Base-by-base conservation (phyloP, 2,113 vertebrate species). In the Hylia prasina region DNA sequence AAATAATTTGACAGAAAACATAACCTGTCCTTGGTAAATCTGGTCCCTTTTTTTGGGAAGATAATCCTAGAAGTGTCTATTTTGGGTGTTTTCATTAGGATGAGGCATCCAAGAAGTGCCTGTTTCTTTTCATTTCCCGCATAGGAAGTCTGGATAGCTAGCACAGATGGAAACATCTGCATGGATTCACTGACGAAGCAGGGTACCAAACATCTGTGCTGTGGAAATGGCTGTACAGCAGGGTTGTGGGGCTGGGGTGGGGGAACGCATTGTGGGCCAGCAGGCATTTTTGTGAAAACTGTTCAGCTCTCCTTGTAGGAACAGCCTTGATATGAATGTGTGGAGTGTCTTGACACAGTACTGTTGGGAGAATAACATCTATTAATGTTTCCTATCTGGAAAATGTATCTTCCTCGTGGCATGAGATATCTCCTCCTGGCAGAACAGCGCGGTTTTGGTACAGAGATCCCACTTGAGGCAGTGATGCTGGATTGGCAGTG, bases 121-220 rank as follows among this genome's bases (percentile, higher is more conserved):
- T 39, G 10, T 82, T 96, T 57, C 76, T 81, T 92, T 84, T 68
- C 2, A 13, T 87, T 95, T 94, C 31, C 23, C 37, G 33, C 21
- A 4, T 10, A 53, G 27, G 39, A 87, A 63, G 37, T 61, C 53
- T 79, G 57, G 37, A 12, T 94, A 28, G 39, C 33, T 54, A 30
- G 4, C 2, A 6, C 45, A 44, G 63, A 42, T 54, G 60, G 51
- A 75, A 93, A 50, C 40, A 56, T 63, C 51, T 76, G 56, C 7
- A 16, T 50, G 76, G 40, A 66, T 79, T 93, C 86, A 39, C 39
- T 27, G 20, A 44, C 0, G 2, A 60, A 35, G 51, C 31, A 53
- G 42, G 21, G 37, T 57, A 23, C 22, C 7, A 10, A 30, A 28
- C 22, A 30, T 56, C 24, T 64, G 35, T 78, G 56, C 42, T 39